These are phyloP conservation scores for Camarhynchus parvulus DNA, from an alignment of 2,113 vertebrate species.

Conservation along the genomic window DNA sequence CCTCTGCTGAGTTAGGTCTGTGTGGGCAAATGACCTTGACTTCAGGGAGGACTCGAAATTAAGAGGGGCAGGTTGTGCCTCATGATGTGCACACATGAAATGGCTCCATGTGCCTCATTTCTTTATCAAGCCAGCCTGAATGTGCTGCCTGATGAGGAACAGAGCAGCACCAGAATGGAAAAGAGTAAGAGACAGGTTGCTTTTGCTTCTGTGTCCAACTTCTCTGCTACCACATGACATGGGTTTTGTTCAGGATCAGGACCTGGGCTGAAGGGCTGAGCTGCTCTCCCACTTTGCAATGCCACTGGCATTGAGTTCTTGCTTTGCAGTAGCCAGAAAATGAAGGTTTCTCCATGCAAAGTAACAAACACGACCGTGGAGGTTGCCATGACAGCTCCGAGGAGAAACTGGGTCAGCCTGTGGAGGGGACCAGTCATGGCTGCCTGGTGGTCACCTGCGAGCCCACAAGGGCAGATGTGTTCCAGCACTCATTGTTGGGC, in stretches of 20 bases:
- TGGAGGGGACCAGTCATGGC: background rate
- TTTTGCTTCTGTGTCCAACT: background rate
- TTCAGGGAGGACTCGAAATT: background rate
- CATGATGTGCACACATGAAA: background rate
- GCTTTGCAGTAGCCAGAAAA: background rate
- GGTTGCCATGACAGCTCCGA: background rate
- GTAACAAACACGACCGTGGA: accelerated
- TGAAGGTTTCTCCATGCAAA: background rate
- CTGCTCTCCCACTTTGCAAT: background rate
- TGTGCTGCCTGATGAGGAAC: background rate
- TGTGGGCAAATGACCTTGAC: background rate
- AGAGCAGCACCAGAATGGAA: background rate
- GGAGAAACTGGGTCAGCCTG: constrained; percentile 4
- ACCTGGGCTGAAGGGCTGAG: background rate
- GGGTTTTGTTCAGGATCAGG: background rate
- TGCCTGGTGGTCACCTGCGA: background rate
- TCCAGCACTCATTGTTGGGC: background rate
- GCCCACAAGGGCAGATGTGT: background rate
- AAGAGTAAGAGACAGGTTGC: background rate
- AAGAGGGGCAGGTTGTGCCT: background rate
- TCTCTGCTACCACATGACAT: background rate
- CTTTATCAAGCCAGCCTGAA: background rate
- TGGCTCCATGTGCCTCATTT: background rate
- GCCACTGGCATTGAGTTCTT: background rate
- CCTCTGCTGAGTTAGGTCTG: background rate